Evolutionary conservation across 2,113 vertebrate genomes (phyloP).

Genomic region (Promerops cafer): DNA sequence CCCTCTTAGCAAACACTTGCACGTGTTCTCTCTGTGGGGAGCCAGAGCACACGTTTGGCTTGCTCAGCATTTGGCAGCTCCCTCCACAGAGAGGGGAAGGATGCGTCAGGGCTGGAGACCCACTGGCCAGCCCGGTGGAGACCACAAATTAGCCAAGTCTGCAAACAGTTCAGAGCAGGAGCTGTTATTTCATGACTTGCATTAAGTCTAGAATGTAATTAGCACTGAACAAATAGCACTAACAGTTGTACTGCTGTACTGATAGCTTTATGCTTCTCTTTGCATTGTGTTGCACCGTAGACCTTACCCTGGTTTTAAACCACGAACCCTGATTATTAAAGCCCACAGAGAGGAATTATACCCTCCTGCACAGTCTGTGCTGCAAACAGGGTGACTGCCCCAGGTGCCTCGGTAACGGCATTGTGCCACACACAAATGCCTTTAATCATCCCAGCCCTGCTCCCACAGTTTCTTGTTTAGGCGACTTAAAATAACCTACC

Average conservation of each 20-base stretch:
- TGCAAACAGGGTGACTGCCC: neutral
- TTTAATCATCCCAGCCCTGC: neutral
- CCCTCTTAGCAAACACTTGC: neutral
- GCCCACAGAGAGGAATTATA: neutral
- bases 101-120: neutral
- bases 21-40: fast-evolving
- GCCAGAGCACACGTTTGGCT: fast-evolving
- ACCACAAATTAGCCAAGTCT: neutral
- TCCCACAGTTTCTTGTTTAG: neutral
- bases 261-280: neutral
- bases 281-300: neutral
- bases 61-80: fast-evolving
- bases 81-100: neutral
- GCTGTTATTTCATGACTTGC: neutral
- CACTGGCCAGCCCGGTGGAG: fast-evolving
- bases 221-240: neutral
- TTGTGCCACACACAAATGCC: neutral
- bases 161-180: neutral
- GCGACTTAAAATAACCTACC: neutral
- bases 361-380: neutral
- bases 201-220: neutral
- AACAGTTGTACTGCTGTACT: neutral
- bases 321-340: neutral
- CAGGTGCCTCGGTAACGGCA: neutral
- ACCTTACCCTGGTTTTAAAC: neutral